phyloP scores from a whole-genome alignment of 2,113 vertebrate species.

The Trinectes maculatus region DNA sequence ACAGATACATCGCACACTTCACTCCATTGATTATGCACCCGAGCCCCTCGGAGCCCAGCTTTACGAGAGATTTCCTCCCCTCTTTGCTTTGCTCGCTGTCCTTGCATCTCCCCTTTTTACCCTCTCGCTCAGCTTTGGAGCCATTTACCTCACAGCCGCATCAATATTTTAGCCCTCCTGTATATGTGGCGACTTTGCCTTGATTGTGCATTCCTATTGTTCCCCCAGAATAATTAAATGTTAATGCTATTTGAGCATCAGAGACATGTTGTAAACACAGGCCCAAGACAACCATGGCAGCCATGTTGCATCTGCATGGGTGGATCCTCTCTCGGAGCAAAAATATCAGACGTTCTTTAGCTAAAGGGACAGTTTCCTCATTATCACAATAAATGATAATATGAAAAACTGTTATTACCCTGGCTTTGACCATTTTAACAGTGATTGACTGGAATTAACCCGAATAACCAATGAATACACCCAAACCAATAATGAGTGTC shows the following conservation, averaged over 20 bases:
- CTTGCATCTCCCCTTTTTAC: constrained; percentile 59
- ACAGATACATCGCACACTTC: constrained; percentile 78
- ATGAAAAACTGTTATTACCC: too few species aligned
- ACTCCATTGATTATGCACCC: constrained; percentile 82
- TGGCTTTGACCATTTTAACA: too few species aligned
- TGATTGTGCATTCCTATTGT: constrained; percentile 72
- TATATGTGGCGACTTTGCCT: constrained; percentile 59
- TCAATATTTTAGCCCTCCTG: constrained; percentile 78
- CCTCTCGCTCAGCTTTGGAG: constrained; percentile 62
- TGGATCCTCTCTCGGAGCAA: background rate
- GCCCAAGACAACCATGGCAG: constrained; percentile 25
- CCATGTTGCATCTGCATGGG: constrained; percentile 11
- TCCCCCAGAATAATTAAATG: constrained; percentile 74
- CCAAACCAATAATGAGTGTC: background rate
- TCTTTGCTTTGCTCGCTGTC: constrained; percentile 53
- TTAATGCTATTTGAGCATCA: constrained; percentile 70
- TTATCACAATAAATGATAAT: too few species aligned
- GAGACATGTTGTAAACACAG: constrained; percentile 51
- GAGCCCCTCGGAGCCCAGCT: constrained; percentile 75
- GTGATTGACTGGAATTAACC: background rate
- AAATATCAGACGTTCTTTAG: constrained; percentile 25
- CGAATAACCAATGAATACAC: background rate
- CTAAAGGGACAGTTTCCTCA: background rate
- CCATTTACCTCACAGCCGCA: constrained; percentile 73
- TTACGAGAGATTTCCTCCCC: constrained; percentile 76